Evolutionary conservation across 2,888 invertebrate genomes (phyloP).

Genomic region (Aradus depressus): DNA sequence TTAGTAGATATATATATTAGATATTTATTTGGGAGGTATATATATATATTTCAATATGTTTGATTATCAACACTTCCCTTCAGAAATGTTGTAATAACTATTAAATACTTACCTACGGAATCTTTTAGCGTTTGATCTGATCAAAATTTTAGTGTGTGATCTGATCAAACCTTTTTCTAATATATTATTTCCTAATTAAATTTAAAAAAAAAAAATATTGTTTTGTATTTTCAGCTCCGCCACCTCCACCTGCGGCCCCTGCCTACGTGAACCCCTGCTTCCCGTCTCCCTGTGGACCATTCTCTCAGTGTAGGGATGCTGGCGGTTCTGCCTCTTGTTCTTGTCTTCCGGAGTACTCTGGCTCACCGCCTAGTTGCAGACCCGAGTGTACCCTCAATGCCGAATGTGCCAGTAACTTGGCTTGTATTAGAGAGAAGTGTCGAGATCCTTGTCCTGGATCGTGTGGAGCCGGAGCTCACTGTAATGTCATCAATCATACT

Average conservation of each 20-base stretch:
- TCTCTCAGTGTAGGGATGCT: conserved; percentile 37
- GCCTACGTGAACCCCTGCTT: conserved; percentile 43
- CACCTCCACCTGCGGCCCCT: conserved; percentile 12
- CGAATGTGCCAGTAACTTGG: conserved; percentile 39
- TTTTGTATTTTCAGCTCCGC: conserved; percentile 9
- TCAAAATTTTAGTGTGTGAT: too few species aligned
- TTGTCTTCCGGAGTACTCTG: conserved; percentile 38
- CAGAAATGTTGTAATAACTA: too few species aligned
- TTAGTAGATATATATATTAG: too few species aligned
- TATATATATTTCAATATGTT: too few species aligned
- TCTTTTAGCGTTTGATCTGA: too few species aligned
- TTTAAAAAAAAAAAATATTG: too few species aligned
- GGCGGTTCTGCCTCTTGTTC: conserved; percentile 38
- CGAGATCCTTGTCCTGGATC: conserved; percentile 41
- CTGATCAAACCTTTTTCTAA: neutral
- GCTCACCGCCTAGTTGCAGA: conserved; percentile 40
- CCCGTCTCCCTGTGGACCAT: conserved; percentile 50
- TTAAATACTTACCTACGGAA: too few species aligned
- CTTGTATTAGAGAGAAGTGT: conserved; percentile 41
- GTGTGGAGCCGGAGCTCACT: conserved; percentile 41
- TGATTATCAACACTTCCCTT: too few species aligned
- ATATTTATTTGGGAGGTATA: too few species aligned
- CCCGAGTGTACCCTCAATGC: conserved; percentile 41
- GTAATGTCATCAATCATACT: conserved; percentile 39
- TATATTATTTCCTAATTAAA: neutral